Evolutionary conservation across 2,797 vertebrate species (phyloP).

Genomic region (Pseudochirops cupreus): DNA sequence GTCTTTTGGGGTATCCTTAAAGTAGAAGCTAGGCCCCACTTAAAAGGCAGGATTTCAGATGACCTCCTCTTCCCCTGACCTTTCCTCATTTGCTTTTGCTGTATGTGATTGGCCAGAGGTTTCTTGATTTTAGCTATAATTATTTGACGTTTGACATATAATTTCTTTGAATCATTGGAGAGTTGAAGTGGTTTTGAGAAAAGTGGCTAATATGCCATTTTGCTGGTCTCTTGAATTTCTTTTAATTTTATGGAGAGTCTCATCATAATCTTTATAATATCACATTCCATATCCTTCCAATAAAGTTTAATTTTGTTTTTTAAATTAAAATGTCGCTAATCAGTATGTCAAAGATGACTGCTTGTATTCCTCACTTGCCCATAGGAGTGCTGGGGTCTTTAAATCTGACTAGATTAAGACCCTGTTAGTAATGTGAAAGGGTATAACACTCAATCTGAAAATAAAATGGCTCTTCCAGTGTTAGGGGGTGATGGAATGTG

Average conservation of each 20-base stretch:
- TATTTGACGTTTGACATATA: neutral
- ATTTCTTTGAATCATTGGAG: neutral
- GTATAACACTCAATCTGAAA: slow-evolving; percentile 23
- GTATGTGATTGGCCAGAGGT: neutral
- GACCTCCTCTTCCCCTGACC: neutral
- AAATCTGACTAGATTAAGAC: slow-evolving; percentile 6
- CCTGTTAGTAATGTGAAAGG: slow-evolving; percentile 55
- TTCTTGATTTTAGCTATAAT: neutral
- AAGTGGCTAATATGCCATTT: neutral
- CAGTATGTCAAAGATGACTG: neutral
- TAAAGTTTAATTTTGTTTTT: slow-evolving; percentile 6
- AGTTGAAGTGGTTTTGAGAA: neutral
- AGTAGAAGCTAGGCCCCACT: neutral
- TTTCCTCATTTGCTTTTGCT: neutral
- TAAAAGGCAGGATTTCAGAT: neutral
- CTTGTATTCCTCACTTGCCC: neutral
- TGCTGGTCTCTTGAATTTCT: neutral
- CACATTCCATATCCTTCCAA: neutral
- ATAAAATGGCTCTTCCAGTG: neutral
- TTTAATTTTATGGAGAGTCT: neutral
- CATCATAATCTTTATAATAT: slow-evolving; percentile 21
- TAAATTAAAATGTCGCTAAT: slow-evolving; percentile 1
- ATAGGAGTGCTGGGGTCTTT: neutral
- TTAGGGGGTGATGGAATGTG: slow-evolving; percentile 44
- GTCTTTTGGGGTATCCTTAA: neutral